Evolutionary conservation across 1,140 invertebrate species (phyloP).

Genomic region (Nymphalis io): DNA sequence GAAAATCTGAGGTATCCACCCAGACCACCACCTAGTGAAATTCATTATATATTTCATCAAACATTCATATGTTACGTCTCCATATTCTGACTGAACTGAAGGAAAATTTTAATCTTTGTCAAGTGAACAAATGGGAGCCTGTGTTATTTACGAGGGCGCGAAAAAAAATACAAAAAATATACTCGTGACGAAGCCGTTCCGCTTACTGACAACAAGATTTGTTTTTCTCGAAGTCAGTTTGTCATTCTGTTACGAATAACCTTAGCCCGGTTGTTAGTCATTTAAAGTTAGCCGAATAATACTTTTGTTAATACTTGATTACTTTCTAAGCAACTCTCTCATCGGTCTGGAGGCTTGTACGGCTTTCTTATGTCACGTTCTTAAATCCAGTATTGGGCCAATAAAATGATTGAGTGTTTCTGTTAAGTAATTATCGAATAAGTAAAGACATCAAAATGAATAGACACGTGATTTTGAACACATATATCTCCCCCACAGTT

Average conservation of each 20-base stretch:
- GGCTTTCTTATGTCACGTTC: too few species aligned
- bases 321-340: too few species aligned
- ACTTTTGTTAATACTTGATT: too few species aligned
- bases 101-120: constrained; percentile 56
- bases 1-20: too few species aligned
- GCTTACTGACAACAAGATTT: constrained; percentile 59
- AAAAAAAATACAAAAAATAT: constrained; percentile 32
- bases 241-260: constrained; percentile 42
- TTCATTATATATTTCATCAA: constrained; percentile 9
- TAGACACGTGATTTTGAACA: too few species aligned
- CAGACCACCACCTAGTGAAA: too few species aligned
- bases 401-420: too few species aligned
- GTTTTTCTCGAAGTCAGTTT: constrained; percentile 54
- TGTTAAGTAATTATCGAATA: too few species aligned
- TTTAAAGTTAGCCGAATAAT: neutral
- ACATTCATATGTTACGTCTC: constrained; percentile 1
- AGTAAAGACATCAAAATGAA: too few species aligned
- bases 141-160: constrained; percentile 45
- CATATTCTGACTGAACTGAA: neutral
- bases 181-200: constrained; percentile 49
- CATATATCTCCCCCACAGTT: too few species aligned
- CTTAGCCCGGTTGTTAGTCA: neutral
- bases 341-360: too few species aligned
- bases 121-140: constrained; percentile 19
- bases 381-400: too few species aligned